Evolutionary conservation across 2,797 vertebrate species (phyloP).

Genomic region (Acestrorhynchus altus): DNA sequence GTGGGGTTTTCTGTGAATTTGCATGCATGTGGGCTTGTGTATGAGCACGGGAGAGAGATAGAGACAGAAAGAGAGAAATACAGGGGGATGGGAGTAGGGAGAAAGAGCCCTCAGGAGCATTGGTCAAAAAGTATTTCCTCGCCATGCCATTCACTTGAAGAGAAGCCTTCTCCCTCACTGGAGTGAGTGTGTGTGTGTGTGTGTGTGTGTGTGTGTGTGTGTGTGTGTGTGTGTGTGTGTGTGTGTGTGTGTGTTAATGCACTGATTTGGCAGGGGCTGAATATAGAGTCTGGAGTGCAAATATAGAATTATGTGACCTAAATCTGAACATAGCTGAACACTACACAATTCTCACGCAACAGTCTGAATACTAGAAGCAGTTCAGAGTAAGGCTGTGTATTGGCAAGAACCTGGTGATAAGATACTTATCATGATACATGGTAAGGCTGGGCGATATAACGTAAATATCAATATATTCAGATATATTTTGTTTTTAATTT

Average conservation of each 20-base stretch:
- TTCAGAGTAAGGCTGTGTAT: too few relatives aligned
- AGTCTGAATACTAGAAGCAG: too few relatives aligned
- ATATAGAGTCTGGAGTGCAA: constrained; percentile 32
- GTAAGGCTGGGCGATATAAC: too few relatives aligned
- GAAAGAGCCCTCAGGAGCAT: constrained; percentile 7
- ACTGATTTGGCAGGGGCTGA: constrained; percentile 17
- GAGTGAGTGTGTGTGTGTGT: constrained; percentile 18
- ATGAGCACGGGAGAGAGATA: background rate
- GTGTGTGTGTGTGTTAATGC: constrained; percentile 28
- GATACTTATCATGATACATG: too few relatives aligned
- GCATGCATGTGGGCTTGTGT: background rate
- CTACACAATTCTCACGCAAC: constrained; percentile 3
- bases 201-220: too few relatives aligned
- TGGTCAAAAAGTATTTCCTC: constrained; percentile 33
- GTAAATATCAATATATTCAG: too few relatives aligned
- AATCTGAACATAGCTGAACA: constrained; percentile 26
- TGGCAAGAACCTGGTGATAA: too few relatives aligned
- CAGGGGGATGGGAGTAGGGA: background rate
- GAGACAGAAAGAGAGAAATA: too few relatives aligned
- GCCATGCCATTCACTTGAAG: constrained; percentile 24
- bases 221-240: constrained; percentile 13
- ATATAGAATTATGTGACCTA: constrained; percentile 44
- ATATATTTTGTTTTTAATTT: too few relatives aligned
- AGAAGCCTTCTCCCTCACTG: constrained; percentile 31
- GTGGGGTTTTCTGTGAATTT: background rate